Base-by-base conservation (phyloP, 2,113 vertebrate species). In the Cervus canadensis region DNA sequence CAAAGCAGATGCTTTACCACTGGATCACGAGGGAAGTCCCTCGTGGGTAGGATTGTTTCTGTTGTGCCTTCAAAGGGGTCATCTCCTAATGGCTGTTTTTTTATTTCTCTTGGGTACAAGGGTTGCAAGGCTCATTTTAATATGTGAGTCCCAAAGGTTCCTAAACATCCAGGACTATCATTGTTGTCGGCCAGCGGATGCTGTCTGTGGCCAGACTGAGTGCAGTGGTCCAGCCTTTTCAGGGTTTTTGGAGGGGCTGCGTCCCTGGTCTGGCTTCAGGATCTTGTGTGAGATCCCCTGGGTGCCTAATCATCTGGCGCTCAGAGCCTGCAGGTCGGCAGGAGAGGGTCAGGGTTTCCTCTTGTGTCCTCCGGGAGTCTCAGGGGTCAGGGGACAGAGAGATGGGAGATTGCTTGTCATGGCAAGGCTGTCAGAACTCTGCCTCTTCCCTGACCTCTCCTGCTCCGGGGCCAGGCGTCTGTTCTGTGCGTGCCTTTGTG, bases 401-500 rank as follows among this genome's bases (percentile, higher is more conserved):
- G n/a, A 43, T 33, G 0, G 45, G 56, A 11, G 36, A 3, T 54
- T 1, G 12, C 60, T 60, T 1, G 7, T 36, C 54, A 8, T 0
- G 13, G 28, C 3, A 16, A 19, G 16, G 17, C 8, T 19, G 28
- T 64, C 14, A 16, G 5, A 9, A 1, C 45, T 71, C 11, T 26
- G 52, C 43, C 45, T 54, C 33, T 56, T 40, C n/a, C 0, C 15
- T 1, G 33, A 2, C 30, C 45, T 30, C 45, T 36, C 43, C 33
- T 74, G 54, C 45, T 26, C 26, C 4, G 0, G 36, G 50, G 78
- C 45, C 48, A 4, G 17, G 86, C 1, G 0, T 45, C 64, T 2
- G 13, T 19, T 87, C 4, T 0, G 0, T 0, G 0, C 0, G 21
- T 5, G n/a, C 56, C n/a, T 74, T 52, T 40, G 54, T 15, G 13